Percentiles rank a stretch among this genome's conserved stretches.
Evolutionary conservation across 2,113 vertebrate species (phyloP).

Genomic region (Geococcyx californianus): DNA sequence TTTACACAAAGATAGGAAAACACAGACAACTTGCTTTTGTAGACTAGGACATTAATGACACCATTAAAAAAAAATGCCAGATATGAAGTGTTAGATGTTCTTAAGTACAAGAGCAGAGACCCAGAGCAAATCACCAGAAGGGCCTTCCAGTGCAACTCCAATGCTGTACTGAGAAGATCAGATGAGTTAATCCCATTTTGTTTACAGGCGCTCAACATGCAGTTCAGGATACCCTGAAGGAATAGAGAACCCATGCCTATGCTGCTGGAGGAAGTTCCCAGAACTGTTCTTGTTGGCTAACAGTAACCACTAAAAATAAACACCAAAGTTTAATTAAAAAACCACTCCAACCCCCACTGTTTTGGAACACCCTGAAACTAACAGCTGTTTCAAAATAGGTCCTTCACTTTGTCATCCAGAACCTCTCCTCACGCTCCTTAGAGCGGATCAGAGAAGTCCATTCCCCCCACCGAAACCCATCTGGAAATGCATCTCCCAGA

Average conservation of each 20-base stretch:
- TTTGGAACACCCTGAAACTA: neutral
- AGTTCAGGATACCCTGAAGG: neutral
- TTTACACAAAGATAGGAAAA: neutral
- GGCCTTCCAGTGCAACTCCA: neutral
- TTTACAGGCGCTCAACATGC: neutral
- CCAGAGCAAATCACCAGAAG: neutral
- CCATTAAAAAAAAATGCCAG: neutral
- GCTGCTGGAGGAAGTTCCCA: neutral
- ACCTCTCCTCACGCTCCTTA: neutral
- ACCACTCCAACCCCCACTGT: neutral
- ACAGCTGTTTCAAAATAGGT: neutral
- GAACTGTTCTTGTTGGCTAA: neutral
- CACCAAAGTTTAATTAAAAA: neutral
- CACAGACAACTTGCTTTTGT: too few species aligned
- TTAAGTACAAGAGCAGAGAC: neutral
- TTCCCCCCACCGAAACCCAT: neutral
- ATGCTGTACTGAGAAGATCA: neutral
- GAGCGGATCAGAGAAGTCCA: fast-evolving
- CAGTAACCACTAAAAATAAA: constrained; percentile 21
- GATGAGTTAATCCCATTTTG: neutral
- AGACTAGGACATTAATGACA: neutral
- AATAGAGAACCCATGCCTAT: neutral
- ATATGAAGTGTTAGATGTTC: fast-evolving
- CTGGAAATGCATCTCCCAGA: neutral
- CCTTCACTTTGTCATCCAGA: neutral